Evolutionary conservation across 2,113 vertebrate species (phyloP).

Genomic region (Columba livia): DNA sequence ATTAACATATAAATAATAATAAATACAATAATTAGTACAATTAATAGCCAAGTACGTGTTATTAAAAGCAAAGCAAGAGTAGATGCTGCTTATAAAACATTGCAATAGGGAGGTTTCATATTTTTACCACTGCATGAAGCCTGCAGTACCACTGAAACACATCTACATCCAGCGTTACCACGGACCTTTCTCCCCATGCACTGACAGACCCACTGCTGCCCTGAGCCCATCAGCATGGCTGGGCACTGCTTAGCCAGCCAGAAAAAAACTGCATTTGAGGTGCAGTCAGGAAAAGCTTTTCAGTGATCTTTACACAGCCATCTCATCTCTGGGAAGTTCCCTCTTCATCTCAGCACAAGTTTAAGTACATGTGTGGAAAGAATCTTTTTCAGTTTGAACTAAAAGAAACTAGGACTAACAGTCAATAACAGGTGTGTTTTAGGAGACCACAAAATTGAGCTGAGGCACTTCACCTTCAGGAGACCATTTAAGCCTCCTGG

Average conservation of each 20-base stretch:
- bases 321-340: not conserved
- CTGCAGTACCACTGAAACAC: not conserved
- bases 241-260: not conserved
- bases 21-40: not conserved
- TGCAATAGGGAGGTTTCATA: not conserved
- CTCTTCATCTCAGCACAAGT: not conserved
- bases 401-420: not conserved
- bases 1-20: too few species aligned
- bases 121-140: not conserved
- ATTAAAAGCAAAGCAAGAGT: not conserved
- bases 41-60: not conserved
- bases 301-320: not conserved
- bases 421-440: not conserved
- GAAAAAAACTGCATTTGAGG: not conserved
- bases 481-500: not conserved
- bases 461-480: not conserved
- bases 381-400: not conserved
- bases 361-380: not conserved
- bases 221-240: not conserved
- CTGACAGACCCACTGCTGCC: not conserved
- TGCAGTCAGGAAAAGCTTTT: not conserved
- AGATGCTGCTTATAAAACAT: not conserved
- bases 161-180: not conserved
- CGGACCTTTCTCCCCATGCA: fast-evolving
- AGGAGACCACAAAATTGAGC: not conserved